These are phyloP conservation scores for Thalassaphorura encarpata DNA, from an alignment of 1,140 invertebrate genomes.

Conservation along the genomic window DNA sequence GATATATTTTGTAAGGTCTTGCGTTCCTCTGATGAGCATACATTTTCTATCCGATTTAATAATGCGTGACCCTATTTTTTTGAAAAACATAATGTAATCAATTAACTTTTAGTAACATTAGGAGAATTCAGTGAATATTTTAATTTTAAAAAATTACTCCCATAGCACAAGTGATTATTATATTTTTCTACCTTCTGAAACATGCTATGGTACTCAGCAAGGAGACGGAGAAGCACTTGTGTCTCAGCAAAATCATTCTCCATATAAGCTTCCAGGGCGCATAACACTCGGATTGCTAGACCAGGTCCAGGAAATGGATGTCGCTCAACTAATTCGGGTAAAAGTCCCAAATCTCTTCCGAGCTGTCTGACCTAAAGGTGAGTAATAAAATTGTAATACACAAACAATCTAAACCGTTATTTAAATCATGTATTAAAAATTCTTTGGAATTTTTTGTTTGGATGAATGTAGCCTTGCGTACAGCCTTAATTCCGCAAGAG, in stretches of 20 bases:
- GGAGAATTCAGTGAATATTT: too few relatives aligned
- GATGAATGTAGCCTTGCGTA: slow-evolving; percentile 12
- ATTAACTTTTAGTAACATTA: too few relatives aligned
- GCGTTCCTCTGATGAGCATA: slow-evolving; percentile 64
- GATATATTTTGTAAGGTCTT: slow-evolving; percentile 63
- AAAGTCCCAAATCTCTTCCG: slow-evolving; percentile 81
- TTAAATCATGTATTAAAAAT: slow-evolving; percentile 9
- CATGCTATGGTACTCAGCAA: slow-evolving; percentile 86
- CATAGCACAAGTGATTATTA: neutral
- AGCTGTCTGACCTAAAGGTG: slow-evolving; percentile 49
- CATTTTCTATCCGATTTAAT: slow-evolving; percentile 72
- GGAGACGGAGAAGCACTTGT: slow-evolving; percentile 75
- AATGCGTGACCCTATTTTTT: slow-evolving; percentile 65
- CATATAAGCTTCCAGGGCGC: slow-evolving; percentile 91
- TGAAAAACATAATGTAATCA: slow-evolving; percentile 26
- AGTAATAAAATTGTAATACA: too few relatives aligned
- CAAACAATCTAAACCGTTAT: too few relatives aligned
- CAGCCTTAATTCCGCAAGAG: neutral
- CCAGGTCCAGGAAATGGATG: slow-evolving; percentile 97
- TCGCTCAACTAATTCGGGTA: slow-evolving; percentile 72
- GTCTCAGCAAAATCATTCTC: slow-evolving; percentile 93
- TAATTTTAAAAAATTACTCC: too few relatives aligned
- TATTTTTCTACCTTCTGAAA: slow-evolving; percentile 58
- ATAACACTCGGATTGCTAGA: slow-evolving; percentile 87
- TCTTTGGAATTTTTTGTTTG: slow-evolving; percentile 7